Conservation (phyloP, 2,888 invertebrate genomes). For the Apantesis nais region DNA sequence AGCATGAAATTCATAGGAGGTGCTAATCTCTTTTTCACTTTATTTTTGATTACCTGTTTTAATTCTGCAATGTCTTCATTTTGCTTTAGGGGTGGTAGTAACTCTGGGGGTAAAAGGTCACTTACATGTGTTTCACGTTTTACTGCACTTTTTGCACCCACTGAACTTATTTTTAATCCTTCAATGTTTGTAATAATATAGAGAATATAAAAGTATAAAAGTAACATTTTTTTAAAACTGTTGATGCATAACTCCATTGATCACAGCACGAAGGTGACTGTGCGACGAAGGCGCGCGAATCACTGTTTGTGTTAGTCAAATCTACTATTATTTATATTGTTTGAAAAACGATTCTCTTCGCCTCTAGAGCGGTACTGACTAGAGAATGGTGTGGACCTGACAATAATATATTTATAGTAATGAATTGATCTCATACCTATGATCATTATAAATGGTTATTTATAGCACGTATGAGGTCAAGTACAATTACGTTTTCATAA, state of each 20-base stretch:
- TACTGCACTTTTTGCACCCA: constrained; percentile 67
- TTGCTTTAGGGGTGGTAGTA: constrained; percentile 75
- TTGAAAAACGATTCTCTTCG: constrained; percentile 75
- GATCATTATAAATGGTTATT: neutral
- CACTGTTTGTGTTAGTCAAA: constrained; percentile 69
- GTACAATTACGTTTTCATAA: neutral
- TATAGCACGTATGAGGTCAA: neutral
- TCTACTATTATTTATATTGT: constrained; percentile 84
- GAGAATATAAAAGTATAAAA: constrained; percentile 36
- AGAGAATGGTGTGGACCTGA: constrained; percentile 64
- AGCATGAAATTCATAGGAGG: constrained; percentile 69
- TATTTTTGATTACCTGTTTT: constrained; percentile 60
- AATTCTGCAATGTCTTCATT: constrained; percentile 75
- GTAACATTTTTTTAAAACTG: constrained; percentile 47
- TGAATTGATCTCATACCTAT: neutral
- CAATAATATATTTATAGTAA: constrained; percentile 3
- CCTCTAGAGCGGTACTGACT: constrained; percentile 50
- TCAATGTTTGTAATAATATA: constrained; percentile 53
- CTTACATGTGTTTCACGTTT: constrained; percentile 61
- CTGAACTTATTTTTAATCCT: constrained; percentile 63
- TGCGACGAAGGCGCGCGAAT: constrained; percentile 64
- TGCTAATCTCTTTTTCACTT: constrained; percentile 75
- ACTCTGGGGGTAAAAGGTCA: constrained; percentile 74
- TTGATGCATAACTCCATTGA: constrained; percentile 46
- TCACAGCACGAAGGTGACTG: constrained; percentile 51